A percentile compares a stretch with the other conserved stretches of the same genome.
These are phyloP conservation scores for Lepidurus arcticus DNA, from an alignment of 1,140 invertebrate genomes.

Conservation along the genomic window DNA sequence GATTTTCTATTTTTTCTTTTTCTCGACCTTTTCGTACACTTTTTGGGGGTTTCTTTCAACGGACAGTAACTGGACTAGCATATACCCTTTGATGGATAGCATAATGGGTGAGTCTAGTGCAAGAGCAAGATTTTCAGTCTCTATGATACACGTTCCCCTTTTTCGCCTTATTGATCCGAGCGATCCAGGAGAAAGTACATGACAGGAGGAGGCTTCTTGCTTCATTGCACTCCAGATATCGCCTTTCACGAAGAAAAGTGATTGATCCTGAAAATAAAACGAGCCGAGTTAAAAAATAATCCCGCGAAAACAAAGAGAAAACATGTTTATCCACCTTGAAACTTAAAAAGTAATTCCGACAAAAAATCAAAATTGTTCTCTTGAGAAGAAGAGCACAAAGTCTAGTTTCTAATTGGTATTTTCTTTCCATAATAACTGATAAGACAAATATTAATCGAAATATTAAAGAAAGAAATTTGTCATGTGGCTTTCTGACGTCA, in stretches of 20 bases:
- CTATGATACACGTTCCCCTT: not conserved
- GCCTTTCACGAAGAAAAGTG: conserved; percentile 8
- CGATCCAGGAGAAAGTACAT: conserved; percentile 2
- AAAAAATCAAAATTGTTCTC: too few relatives aligned
- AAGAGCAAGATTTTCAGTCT: not conserved
- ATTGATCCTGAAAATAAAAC: not conserved
- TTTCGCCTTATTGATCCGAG: conserved; percentile 3
- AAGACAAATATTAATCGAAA: too few relatives aligned
- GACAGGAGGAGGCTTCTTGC: not conserved
- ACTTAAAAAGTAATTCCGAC: too few relatives aligned
- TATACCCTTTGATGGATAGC: conserved; percentile 15
- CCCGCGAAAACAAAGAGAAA: too few relatives aligned
- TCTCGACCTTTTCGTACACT: not conserved
- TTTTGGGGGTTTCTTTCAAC: not conserved
- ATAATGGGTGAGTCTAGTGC: not conserved
- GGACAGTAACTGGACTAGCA: not conserved
- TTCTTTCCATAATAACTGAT: too few relatives aligned
- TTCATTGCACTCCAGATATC: conserved; percentile 4
- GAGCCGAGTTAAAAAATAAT: too few relatives aligned
- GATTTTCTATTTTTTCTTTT: not conserved
- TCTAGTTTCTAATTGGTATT: too few relatives aligned
- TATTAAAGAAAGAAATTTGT: too few relatives aligned
- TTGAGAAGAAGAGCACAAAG: too few relatives aligned
- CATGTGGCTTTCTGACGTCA: too few relatives aligned
- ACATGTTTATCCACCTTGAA: too few relatives aligned